Evolutionary conservation across 2,113 vertebrate species (phyloP).

Genomic region (Coturnix japonica): DNA sequence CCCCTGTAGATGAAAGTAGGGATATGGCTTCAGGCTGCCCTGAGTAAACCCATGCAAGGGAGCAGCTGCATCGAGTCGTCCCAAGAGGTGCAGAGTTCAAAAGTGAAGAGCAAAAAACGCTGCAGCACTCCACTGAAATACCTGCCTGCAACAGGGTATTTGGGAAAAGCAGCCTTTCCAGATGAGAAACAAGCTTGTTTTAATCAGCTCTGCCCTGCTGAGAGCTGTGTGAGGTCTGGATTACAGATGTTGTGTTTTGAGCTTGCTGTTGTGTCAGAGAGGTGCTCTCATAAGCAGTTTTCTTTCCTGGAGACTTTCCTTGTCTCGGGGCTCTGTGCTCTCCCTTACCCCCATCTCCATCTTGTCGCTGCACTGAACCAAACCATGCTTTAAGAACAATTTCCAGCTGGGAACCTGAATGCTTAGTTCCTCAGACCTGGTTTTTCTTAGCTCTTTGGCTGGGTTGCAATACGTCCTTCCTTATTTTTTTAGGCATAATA

Average conservation of each 20-base stretch:
- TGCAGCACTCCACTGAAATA: not conserved
- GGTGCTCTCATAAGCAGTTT: fast-evolving
- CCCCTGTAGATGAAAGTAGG: not conserved
- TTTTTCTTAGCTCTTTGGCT: not conserved
- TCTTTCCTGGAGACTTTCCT: not conserved
- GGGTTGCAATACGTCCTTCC: not conserved
- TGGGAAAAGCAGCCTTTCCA: not conserved
- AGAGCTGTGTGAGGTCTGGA: not conserved
- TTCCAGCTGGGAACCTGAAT: not conserved
- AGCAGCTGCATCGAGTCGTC: not conserved
- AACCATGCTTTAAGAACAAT: not conserved
- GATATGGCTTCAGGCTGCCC: not conserved
- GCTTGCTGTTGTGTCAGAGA: not conserved
- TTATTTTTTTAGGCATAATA: not conserved
- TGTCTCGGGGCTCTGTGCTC: not conserved
- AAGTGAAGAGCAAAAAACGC: not conserved
- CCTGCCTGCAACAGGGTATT: not conserved
- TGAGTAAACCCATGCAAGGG: fast-evolving
- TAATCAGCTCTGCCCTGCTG: not conserved
- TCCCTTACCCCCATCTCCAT: not conserved
- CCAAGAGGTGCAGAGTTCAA: not conserved
- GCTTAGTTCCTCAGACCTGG: fast-evolving
- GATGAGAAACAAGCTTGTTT: not conserved
- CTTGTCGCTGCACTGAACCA: not conserved
- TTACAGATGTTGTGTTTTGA: not conserved